These are phyloP conservation scores for Plagiodera versicolora DNA, from an alignment of 2,888 invertebrate genomes.

Conservation along the genomic window DNA sequence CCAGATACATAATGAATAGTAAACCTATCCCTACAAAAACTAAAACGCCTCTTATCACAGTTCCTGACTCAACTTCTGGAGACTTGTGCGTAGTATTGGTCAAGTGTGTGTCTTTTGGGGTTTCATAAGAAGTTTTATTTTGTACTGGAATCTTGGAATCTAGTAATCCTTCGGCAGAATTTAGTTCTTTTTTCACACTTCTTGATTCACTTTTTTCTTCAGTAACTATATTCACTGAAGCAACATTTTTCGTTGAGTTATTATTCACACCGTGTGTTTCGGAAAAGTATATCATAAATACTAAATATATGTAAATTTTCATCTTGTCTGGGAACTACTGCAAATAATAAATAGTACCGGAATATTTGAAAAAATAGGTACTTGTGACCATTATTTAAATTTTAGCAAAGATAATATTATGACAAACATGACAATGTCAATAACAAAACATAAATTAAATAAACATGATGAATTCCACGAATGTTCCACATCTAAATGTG, in stretches of 20 bases:
- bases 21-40: slow-evolving; percentile 39
- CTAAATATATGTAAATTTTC: neutral
- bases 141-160: neutral
- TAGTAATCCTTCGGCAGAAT: neutral
- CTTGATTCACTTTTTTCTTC: neutral
- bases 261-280: neutral
- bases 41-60: slow-evolving; percentile 38
- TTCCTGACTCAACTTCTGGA: slow-evolving; percentile 36
- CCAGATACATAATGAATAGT: slow-evolving; percentile 42
- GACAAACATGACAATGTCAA: too few species aligned
- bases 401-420: too few species aligned
- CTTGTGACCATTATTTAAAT: too few species aligned
- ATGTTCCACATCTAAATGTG: too few species aligned
- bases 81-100: neutral
- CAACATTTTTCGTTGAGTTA: too few species aligned
- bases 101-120: neutral
- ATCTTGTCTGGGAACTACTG: neutral
- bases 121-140: neutral
- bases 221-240: too few species aligned
- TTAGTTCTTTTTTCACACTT: slow-evolving; percentile 4
- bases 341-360: too few species aligned
- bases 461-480: too few species aligned
- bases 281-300: neutral
- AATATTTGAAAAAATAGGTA: too few species aligned
- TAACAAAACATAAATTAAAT: too few species aligned